phyloP scores from a whole-genome alignment of 2,888 invertebrate species.

The Poecilus cupreus region DNA sequence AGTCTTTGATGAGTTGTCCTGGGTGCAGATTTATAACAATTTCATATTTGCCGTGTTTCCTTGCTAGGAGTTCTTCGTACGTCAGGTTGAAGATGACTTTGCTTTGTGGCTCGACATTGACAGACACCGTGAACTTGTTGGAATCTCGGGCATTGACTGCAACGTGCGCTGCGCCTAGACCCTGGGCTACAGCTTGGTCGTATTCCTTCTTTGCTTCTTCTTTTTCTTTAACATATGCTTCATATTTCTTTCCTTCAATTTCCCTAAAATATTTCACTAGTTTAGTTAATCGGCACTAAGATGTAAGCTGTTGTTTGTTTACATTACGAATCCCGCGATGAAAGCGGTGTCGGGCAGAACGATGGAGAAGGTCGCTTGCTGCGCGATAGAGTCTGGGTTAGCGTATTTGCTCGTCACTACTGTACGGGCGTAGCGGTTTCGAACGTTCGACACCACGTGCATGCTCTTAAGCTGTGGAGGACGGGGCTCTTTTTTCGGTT shows the following conservation, averaged over 20 bases:
- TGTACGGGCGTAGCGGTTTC: slow-evolving; percentile 81
- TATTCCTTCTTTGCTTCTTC: slow-evolving; percentile 54
- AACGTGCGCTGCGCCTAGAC: slow-evolving; percentile 78
- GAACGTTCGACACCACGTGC: slow-evolving; percentile 74
- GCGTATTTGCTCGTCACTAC: slow-evolving; percentile 78
- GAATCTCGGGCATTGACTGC: slow-evolving; percentile 81
- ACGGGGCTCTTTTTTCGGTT: background rate
- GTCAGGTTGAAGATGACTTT: slow-evolving; percentile 81
- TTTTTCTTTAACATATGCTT: slow-evolving; percentile 52
- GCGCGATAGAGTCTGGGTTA: slow-evolving; percentile 77
- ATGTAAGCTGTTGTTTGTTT: background rate
- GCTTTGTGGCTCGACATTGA: slow-evolving; percentile 79
- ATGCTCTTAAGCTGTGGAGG: slow-evolving; percentile 45
- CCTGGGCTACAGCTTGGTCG: slow-evolving; percentile 75
- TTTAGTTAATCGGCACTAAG: background rate
- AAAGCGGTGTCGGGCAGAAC: slow-evolving; percentile 82
- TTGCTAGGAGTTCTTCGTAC: slow-evolving; percentile 83
- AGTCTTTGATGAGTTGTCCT: slow-evolving; percentile 78
- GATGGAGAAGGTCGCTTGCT: slow-evolving; percentile 80
- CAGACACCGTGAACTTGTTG: slow-evolving; percentile 81
- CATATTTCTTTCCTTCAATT: slow-evolving; percentile 48
- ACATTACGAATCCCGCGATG: slow-evolving; percentile 82
- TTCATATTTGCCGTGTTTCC: slow-evolving; percentile 81
- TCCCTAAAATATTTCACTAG: slow-evolving; percentile 32
- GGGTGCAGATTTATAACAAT: slow-evolving; percentile 82